A percentile compares a stretch with the other conserved stretches of the same genome.
phyloP scores from a whole-genome alignment of 92 coral and sea anemone genomes.

The Micromussa lordhowensis region DNA sequence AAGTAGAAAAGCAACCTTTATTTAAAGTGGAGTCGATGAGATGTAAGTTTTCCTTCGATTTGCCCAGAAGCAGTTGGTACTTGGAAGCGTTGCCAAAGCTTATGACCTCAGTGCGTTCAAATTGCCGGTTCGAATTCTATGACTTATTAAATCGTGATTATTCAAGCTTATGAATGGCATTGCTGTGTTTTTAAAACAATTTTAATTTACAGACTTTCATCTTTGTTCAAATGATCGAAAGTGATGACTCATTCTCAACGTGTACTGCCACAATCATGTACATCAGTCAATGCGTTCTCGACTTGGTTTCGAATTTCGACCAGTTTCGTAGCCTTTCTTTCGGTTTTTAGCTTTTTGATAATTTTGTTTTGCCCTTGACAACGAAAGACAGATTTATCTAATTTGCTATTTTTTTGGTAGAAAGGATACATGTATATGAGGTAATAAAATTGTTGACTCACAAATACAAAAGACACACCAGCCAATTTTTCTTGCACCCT shows the following conservation, averaged over 20 bases:
- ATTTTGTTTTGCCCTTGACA: not conserved
- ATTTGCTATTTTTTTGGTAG: too few species aligned
- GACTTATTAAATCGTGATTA: not conserved
- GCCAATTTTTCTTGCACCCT: too few species aligned
- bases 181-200: not conserved
- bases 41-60: not conserved
- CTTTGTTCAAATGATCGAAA: not conserved
- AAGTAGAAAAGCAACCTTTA: not conserved
- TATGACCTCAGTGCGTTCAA: too few species aligned
- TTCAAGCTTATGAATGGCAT: not conserved
- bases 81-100: too few species aligned
- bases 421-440: too few species aligned
- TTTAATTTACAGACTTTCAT: not conserved
- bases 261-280: too few species aligned
- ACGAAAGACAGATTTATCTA: not conserved
- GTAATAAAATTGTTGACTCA: too few species aligned
- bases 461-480: too few species aligned
- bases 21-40: not conserved
- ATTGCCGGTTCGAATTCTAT: too few species aligned
- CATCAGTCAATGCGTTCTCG: too few species aligned
- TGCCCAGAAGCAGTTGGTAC: not conserved
- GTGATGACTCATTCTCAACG: not conserved
- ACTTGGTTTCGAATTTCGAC: not conserved
- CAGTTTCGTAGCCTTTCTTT: not conserved
- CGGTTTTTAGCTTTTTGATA: not conserved